Base-by-base conservation (phyloP, 2,797 vertebrate species). In the Botia kubotai region DNA sequence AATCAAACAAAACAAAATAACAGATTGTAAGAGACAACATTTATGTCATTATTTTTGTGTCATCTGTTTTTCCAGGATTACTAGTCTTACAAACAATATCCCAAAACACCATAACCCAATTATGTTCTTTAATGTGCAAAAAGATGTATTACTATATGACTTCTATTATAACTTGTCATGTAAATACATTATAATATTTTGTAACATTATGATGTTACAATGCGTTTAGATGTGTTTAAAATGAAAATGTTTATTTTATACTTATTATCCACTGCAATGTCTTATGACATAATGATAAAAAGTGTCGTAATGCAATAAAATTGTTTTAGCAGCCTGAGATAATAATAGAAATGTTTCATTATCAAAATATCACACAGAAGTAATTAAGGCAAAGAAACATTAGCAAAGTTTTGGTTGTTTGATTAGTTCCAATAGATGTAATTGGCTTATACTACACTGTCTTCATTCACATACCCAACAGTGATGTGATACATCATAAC, bases 361-460 rank as follows among this genome's bases (percentile, higher is more conserved):
- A 21, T 66, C 7, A 39, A 69, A 58, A 17, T 48, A 46, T 60
- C 36, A 58, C 58, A 60, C n/a, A 21, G 2, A 21, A 21, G 57
- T 13, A 53, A 17, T 55, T 69, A 69, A 58, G 52, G 52, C 52
- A 77, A 70, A 66, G 14, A 70, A 70, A 4, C 43, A 58, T 69
- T 67, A 6, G 6, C 6, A 23, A 60, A 60, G 4, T 26, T 23
- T 60, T 50, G 0, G 14, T 23, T 58, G 23, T 60, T 17, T 53
- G 12, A 5, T 53, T n/a, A 53, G 6, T n/a, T n/a, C 14, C 16
- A 19, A 21, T 19, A 4, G 19, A 66, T 66, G 16, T n/a, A 4
- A 66, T 50, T 60, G 46, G 53, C 68, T 39, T 19, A 6, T 58
- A 46, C 4, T 60, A 21, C 4, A 1, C 75, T 50, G 12, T 23